Percentiles rank a stretch among this genome's conserved stretches.
Evolutionary conservation across 2,797 vertebrate genomes (phyloP).

Genomic region (Sebastes oblongus): DNA sequence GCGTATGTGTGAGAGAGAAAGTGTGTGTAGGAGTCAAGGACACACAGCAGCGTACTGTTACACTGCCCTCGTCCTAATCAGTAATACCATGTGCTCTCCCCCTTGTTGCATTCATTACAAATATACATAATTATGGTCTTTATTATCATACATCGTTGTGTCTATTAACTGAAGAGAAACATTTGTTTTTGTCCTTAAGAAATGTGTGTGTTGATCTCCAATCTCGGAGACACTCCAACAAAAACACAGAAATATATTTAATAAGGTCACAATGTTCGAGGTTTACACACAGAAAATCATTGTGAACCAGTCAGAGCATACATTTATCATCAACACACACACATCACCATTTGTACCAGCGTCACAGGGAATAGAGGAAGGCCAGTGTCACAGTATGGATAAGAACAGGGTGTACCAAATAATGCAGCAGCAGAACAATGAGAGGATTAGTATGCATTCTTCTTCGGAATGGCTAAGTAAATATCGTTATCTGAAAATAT

Average conservation of each 20-base stretch:
- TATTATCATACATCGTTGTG: not conserved
- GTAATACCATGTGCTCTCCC: constrained; percentile 33
- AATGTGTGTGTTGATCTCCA: not conserved
- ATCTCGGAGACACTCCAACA: not conserved
- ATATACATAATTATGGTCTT: not conserved
- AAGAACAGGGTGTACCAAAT: constrained; percentile 3
- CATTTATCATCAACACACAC: not conserved
- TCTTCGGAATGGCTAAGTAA: not conserved
- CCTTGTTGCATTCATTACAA: constrained; percentile 8
- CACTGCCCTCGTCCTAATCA: constrained; percentile 8
- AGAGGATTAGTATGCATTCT: not conserved
- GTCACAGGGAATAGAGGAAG: not conserved
- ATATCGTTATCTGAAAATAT: not conserved
- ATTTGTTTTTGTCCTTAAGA: not conserved
- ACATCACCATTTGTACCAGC: not conserved
- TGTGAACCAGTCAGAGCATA: not conserved
- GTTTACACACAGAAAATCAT: not conserved
- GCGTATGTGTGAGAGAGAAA: not conserved
- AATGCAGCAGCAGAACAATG: not conserved
- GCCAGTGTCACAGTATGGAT: not conserved
- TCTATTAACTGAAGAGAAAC: not conserved
- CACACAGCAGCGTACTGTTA: constrained; percentile 10
- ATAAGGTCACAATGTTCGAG: not conserved
- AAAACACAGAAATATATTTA: not conserved
- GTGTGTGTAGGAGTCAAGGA: constrained; percentile 34